A percentile compares a stretch with the other conserved stretches of the same genome.
Evolutionary conservation across 1,140 invertebrate species (phyloP).

Genomic region (Ceratoteleas bidentatus): DNA sequence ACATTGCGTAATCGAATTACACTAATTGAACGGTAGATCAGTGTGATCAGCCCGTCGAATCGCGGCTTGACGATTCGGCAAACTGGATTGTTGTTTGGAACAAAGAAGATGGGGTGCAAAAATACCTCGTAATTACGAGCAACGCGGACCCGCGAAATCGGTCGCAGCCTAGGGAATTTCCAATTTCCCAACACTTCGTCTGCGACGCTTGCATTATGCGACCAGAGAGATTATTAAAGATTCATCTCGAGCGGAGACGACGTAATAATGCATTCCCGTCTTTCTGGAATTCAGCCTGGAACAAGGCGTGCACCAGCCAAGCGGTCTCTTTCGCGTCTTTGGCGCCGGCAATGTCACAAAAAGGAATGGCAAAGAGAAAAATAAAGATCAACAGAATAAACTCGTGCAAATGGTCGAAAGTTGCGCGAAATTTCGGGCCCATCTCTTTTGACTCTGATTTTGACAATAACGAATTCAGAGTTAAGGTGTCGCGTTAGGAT

Average conservation of each 20-base stretch:
- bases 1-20: conserved; percentile 45
- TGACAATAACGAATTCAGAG: too few species aligned
- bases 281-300: conserved; percentile 59
- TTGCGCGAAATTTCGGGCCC: too few species aligned
- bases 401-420: conserved; percentile 15
- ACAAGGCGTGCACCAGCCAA: conserved; percentile 46
- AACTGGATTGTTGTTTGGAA: too few species aligned
- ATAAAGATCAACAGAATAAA: conserved; percentile 16
- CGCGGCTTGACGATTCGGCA: too few species aligned
- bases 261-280: conserved; percentile 65
- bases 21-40: conserved; percentile 22
- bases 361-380: conserved; percentile 21
- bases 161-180: conserved; percentile 53
- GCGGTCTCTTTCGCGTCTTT: conserved; percentile 47
- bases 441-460: too few species aligned
- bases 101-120: too few species aligned
- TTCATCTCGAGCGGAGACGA: conserved; percentile 60
- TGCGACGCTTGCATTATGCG: conserved; percentile 53
- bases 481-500: too few species aligned
- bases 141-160: conserved; percentile 44
- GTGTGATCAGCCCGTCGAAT: not conserved
- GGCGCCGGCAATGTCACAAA: conserved; percentile 49
- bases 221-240: conserved; percentile 62
- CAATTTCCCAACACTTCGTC: conserved; percentile 60
- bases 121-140: conserved; percentile 62